Evolutionary conservation across 1,140 invertebrate species (phyloP), one percentile per base, ranked within the genome.

Genomic region (Epicauta chinensis): DNA sequence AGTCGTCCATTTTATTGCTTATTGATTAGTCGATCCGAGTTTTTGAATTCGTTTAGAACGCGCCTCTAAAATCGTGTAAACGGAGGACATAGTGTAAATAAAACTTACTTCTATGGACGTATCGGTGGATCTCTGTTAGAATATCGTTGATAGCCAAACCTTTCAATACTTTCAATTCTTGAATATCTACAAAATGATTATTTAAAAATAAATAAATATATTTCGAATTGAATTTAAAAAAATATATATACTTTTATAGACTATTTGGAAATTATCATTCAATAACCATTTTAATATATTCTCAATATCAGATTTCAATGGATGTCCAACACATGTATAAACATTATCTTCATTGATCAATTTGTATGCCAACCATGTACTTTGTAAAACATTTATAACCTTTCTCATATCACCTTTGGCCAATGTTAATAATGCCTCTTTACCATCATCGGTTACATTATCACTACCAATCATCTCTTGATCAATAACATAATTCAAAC

Each of bases 361-460:
- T 60, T 88, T 84, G 71, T 86, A 95, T 5, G 95, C 93, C 72
- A 88, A 76, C 75, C 67, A 70, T 31, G 68, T 70, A 73, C 92
- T 94, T 77, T 99, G 90, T 16, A 99, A 75, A 43, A 98, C 89
- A 75, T 99, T 99, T 2, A 99, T 68, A 9, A 97, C 91, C 73
- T 91, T 93, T 62, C 97, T 80, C 97, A 99, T 99, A 74, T 99
- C 97, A n/a, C 97, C 97, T 53, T 84, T 84, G 2, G 92, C 89
- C 2, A 99, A 74, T 6, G 86, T 86, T 35, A 98, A 75, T 1
- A 99, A 67, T 1, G 97, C 95, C 59, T 93, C 80, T 67, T 90
- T 87, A 1, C 95, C 97, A 77, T 92, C 89, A 49, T 92, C 84
- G 0, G 84, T 85, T n/a, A 94, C 84, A 48, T 81, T 83, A 9